A percentile compares a stretch with the other conserved stretches of the same genome.
phyloP scores from a whole-genome alignment of 2,113 vertebrate species.

The Notarius quadriscutis region DNA sequence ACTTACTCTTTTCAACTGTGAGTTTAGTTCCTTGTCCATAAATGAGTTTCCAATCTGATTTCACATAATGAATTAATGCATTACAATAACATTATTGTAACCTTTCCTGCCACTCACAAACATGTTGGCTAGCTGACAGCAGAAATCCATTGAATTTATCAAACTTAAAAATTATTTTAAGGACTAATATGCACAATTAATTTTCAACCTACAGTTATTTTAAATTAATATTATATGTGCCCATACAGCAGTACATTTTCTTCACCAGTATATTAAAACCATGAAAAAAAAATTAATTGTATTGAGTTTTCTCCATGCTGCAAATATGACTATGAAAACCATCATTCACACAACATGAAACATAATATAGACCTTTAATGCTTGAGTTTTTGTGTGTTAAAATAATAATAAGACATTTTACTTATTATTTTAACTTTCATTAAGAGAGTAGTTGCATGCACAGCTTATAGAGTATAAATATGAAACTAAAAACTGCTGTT shows the following conservation, averaged over 20 bases:
- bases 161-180: not conserved
- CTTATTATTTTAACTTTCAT: not conserved
- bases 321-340: too few species aligned
- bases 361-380: too few species aligned
- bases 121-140: not conserved
- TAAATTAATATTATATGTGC: not conserved
- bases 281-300: too few species aligned
- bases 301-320: too few species aligned
- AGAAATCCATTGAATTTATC: not conserved
- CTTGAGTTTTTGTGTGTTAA: too few species aligned
- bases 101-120: not conserved
- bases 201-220: not conserved
- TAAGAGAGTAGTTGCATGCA: not conserved
- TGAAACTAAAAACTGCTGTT: not conserved
- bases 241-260: not conserved
- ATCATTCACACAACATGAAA: too few species aligned
- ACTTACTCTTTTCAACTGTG: not conserved
- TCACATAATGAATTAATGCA: not conserved
- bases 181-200: not conserved
- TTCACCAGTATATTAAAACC: not conserved
- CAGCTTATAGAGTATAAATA: not conserved
- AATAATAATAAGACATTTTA: not conserved
- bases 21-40: not conserved
- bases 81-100: not conserved
- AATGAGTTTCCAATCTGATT: not conserved